phyloP scores from a whole-genome alignment of 2,113 vertebrate species.

The Hemibagrus wyckioides region DNA sequence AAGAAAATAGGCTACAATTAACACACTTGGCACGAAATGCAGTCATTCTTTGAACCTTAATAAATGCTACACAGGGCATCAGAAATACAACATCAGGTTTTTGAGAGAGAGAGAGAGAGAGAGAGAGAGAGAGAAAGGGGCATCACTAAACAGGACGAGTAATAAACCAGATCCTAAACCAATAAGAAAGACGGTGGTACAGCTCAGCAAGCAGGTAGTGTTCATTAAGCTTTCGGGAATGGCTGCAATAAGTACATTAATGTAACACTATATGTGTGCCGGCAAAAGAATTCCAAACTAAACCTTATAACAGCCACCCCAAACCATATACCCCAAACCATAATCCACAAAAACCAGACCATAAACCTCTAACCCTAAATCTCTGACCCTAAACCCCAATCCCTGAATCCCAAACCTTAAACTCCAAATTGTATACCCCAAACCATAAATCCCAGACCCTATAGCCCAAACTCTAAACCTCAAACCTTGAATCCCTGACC shows the following conservation, averaged over 20 bases:
- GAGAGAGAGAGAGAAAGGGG: neutral
- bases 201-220: conserved; percentile 28
- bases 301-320: too few species aligned
- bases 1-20: conserved; percentile 37
- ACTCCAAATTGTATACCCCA: too few species aligned
- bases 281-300: neutral
- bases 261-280: neutral
- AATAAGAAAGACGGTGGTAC: conserved; percentile 5
- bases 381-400: neutral
- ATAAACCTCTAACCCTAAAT: rapidly evolving
- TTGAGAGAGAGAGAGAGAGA: too few species aligned
- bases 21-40: conserved; percentile 26
- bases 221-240: conserved; percentile 36
- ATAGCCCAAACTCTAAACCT: rapidly evolving
- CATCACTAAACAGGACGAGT: neutral
- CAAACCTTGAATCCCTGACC: neutral
- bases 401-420: too few species aligned
- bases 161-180: conserved; percentile 13
- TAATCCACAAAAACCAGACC: neutral
- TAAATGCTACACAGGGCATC: conserved; percentile 26
- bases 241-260: conserved; percentile 27
- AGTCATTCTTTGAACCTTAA: conserved; percentile 39
- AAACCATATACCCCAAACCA: too few species aligned
- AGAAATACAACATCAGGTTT: neutral
- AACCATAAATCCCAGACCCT: too few species aligned